phyloP scores from a whole-genome alignment of 2,888 invertebrate species.

The Gandaritis pyraliata region DNA sequence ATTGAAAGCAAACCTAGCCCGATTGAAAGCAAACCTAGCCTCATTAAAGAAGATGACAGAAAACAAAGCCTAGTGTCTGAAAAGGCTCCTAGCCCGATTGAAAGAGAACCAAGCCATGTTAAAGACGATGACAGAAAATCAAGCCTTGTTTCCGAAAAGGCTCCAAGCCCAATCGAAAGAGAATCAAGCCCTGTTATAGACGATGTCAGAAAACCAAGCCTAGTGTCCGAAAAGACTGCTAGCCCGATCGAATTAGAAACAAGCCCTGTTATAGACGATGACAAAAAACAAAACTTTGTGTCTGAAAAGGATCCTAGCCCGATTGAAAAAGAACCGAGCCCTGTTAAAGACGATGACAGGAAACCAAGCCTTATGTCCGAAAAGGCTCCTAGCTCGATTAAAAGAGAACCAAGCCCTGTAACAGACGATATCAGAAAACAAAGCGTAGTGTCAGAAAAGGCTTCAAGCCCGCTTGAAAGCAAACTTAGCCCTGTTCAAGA shows the following conservation, averaged over 20 bases:
- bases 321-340: background rate
- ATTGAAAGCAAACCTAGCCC: slow-evolving; percentile 10
- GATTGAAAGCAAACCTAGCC: background rate
- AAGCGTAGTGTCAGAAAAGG: slow-evolving; percentile 6
- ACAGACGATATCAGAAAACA: slow-evolving; percentile 14
- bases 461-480: slow-evolving; percentile 25
- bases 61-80: background rate
- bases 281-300: slow-evolving; percentile 10
- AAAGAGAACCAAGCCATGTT: too few relatives aligned
- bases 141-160: background rate
- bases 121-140: too few relatives aligned
- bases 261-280: background rate
- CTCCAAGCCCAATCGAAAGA: background rate
- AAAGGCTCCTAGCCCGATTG: too few relatives aligned
- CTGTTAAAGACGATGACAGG: background rate
- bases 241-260: background rate
- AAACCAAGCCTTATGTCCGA: background rate
- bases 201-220: background rate
- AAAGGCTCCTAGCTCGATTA: slow-evolving; percentile 5
- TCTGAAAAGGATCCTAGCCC: background rate
- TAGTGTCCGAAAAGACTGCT: background rate
- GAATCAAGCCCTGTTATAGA: background rate
- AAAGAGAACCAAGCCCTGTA: slow-evolving; percentile 22
- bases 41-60: too few relatives aligned
- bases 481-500: slow-evolving; percentile 11